Evolutionary conservation across 64 coral and sea anemone genomes (phyloP).

Genomic region (Montipora efflorescens): DNA sequence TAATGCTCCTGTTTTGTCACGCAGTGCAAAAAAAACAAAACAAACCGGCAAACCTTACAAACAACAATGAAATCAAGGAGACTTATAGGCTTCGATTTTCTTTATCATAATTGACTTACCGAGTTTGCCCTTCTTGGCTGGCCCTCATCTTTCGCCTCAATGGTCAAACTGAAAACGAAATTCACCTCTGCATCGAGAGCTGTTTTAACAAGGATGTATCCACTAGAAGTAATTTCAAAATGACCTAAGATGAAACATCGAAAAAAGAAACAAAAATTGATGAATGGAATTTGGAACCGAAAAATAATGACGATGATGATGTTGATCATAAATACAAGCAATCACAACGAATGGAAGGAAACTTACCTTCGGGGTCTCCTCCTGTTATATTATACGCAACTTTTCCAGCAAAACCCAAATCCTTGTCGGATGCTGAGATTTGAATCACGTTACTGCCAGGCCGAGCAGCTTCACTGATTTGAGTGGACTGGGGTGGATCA

Average conservation of each 20-base stretch:
- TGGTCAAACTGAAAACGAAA: slow-evolving; percentile 54
- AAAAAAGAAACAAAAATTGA: neutral
- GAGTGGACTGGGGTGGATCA: slow-evolving; percentile 25
- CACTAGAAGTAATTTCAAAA: slow-evolving; percentile 55
- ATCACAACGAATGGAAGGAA: too few relatives aligned
- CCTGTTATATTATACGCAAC: slow-evolving; percentile 86
- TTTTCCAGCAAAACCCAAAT: slow-evolving; percentile 64
- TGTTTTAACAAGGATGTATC: slow-evolving; percentile 63
- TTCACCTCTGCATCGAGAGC: slow-evolving; percentile 61
- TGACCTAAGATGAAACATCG: neutral
- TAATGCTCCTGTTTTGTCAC: too few relatives aligned
- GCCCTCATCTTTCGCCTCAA: slow-evolving; percentile 62
- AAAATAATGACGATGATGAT: neutral
- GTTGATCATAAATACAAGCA: neutral
- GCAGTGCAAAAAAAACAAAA: too few relatives aligned
- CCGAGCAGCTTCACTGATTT: slow-evolving; percentile 77
- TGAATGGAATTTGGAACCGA: too few relatives aligned
- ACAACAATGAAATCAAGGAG: too few relatives aligned
- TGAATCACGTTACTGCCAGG: slow-evolving; percentile 84
- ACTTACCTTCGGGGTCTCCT: slow-evolving; percentile 71
- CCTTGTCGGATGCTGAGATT: slow-evolving; percentile 74
- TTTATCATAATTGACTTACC: slow-evolving; percentile 10
- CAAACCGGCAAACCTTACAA: too few relatives aligned
- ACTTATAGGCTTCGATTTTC: too few relatives aligned
- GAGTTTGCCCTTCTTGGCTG: slow-evolving; percentile 37